A percentile compares a stretch with the other conserved stretches of the same genome.
Evolutionary conservation across 2,797 vertebrate species (phyloP).

Genomic region (Manis javanica): DNA sequence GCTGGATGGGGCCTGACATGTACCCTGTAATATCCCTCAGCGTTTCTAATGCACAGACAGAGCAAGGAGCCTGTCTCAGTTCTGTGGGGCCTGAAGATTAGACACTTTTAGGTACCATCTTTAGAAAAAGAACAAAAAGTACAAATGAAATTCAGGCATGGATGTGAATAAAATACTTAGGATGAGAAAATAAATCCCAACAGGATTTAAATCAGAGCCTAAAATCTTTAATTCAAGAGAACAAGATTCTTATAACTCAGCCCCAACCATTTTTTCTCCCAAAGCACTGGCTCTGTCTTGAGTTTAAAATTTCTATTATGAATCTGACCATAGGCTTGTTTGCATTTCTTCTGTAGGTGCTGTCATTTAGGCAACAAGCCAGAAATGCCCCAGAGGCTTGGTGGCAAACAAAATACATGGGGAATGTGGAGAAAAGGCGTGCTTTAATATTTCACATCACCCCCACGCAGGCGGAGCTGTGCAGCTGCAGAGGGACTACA

Average conservation of each 20-base stretch:
- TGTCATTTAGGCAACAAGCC: background rate
- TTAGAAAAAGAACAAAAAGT: background rate
- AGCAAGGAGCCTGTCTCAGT: background rate
- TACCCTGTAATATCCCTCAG: fast-evolving
- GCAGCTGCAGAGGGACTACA: fast-evolving
- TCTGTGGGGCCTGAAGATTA: background rate
- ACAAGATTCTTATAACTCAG: background rate
- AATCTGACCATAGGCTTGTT: background rate
- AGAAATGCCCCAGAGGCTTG: background rate
- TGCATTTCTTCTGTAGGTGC: background rate
- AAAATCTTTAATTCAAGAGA: background rate
- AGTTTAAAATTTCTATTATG: background rate
- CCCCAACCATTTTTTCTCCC: too few relatives aligned
- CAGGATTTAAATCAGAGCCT: background rate
- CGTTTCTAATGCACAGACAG: background rate
- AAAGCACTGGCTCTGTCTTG: background rate
- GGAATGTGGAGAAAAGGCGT: too few relatives aligned
- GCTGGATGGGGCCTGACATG: background rate
- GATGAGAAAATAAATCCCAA: too few relatives aligned
- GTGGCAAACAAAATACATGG: background rate
- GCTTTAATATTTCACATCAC: too few relatives aligned
- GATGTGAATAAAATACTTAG: background rate
- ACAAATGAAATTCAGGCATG: background rate
- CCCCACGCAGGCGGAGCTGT: fast-evolving
- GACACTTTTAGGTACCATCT: background rate